Evolutionary conservation across 23 tunicate species (phyloP).

Genomic region (Aplidium turbinatum): DNA sequence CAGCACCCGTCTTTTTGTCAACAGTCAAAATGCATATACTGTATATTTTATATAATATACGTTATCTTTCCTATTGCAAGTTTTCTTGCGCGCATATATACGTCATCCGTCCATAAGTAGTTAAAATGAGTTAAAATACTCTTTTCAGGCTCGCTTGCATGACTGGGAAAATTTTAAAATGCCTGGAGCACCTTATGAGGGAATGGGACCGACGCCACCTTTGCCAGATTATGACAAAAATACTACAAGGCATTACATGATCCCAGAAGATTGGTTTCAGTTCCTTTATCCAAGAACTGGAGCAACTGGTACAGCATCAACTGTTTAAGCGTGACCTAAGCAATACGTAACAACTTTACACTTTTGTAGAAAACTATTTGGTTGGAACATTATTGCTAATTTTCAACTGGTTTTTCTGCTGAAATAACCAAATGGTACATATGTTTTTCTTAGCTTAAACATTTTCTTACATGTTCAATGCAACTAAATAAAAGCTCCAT

Average conservation of each 20-base stretch:
- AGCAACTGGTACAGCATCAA: constrained; percentile 76
- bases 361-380: too few species aligned
- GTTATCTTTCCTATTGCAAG: neutral
- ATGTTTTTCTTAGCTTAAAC: too few species aligned
- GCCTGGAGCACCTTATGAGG: constrained; percentile 96
- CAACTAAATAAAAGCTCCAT: too few species aligned
- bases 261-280: constrained; percentile 89
- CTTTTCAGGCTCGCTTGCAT: constrained; percentile 30
- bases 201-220: constrained; percentile 95
- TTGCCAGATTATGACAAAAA: constrained; percentile 67
- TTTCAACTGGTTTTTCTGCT: too few species aligned
- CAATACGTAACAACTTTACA: too few species aligned
- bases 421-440: too few species aligned
- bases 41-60: neutral
- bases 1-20: too few species aligned
- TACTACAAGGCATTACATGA: constrained; percentile 49
- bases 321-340: too few species aligned
- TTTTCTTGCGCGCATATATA: too few species aligned
- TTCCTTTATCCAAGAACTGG: constrained; percentile 84
- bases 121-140: neutral
- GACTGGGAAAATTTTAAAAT: constrained; percentile 92
- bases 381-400: too few species aligned
- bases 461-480: too few species aligned
- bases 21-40: too few species aligned
- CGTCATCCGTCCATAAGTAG: neutral